These are phyloP conservation scores for Antheraea mylitta DNA, from an alignment of 1,140 invertebrate genomes.

Conservation along the genomic window DNA sequence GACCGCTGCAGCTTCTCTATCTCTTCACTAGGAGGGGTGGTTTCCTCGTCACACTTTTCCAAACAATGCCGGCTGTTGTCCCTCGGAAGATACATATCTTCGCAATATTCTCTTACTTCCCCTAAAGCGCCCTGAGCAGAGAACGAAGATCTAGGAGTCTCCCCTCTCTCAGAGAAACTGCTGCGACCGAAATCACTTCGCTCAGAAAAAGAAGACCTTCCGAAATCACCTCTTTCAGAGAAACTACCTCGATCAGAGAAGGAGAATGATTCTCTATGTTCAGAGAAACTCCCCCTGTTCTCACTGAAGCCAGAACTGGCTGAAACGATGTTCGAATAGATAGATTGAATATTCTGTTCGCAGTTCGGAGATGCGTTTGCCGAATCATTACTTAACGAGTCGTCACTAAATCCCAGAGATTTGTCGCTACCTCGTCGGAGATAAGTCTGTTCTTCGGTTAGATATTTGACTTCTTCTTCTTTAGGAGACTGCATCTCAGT, in stretches of 20 bases:
- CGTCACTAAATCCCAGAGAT: constrained; percentile 84
- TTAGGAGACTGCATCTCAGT: constrained; percentile 61
- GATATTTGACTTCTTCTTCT: constrained; percentile 53
- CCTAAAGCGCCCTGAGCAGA: constrained; percentile 69
- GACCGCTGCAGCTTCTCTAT: constrained; percentile 69
- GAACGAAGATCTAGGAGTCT: constrained; percentile 73
- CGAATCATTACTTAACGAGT: constrained; percentile 82
- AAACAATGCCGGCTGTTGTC: constrained; percentile 50
- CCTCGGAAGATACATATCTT: constrained; percentile 58
- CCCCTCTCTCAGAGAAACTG: constrained; percentile 71
- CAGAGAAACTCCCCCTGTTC: constrained; percentile 72
- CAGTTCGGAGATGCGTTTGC: constrained; percentile 72
- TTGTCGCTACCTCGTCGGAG: constrained; percentile 79
- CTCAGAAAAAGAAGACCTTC: constrained; percentile 68
- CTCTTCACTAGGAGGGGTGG: constrained; percentile 44
- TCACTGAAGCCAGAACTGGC: constrained; percentile 75
- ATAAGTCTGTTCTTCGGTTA: constrained; percentile 55
- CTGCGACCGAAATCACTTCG: constrained; percentile 64
- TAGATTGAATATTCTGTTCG: constrained; percentile 73
- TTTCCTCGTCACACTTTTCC: constrained; percentile 63
- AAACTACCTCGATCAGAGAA: constrained; percentile 75
- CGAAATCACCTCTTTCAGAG: constrained; percentile 69
- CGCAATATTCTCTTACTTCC: constrained; percentile 67
- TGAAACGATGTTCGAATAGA: constrained; percentile 75
- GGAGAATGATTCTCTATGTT: constrained; percentile 73